These are phyloP conservation scores for Sympetrum striolatum DNA, from an alignment of 2,888 invertebrate species.

Conservation along the genomic window DNA sequence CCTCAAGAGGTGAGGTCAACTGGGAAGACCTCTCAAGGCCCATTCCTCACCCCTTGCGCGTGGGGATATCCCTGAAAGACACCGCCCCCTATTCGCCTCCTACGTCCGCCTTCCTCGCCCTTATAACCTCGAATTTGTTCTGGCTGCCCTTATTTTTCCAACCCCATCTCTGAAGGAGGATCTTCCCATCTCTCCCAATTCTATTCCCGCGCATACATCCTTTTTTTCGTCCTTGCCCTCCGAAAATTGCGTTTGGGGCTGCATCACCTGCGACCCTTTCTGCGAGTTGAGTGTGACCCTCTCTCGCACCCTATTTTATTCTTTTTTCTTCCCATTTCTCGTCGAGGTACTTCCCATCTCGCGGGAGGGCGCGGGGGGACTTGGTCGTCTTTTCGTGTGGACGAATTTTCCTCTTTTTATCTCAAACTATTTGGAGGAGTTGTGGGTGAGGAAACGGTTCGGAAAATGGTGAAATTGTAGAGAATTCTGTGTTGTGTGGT, in stretches of 20 bases:
- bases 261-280: conserved; percentile 44
- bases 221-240: conserved; percentile 11
- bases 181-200: background rate
- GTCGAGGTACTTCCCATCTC: background rate
- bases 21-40: background rate
- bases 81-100: background rate
- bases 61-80: background rate
- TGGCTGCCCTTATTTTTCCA: conserved; percentile 23
- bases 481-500: background rate
- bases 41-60: background rate
- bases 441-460: background rate
- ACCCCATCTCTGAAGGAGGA: background rate
- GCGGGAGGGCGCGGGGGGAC: background rate
- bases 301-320: conserved; percentile 26
- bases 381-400: background rate
- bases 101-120: conserved; percentile 17
- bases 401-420: background rate
- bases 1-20: conserved; percentile 27
- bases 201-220: background rate
- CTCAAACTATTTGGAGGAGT: background rate
- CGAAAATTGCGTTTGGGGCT: conserved; percentile 36
- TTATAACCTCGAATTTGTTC: conserved; percentile 26
- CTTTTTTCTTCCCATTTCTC: background rate
- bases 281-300: conserved; percentile 37
- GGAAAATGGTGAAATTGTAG: background rate